These are phyloP conservation scores for Leptinotarsa defecta DNA, from an alignment of 1,140 invertebrate genomes.

Conservation along the genomic window DNA sequence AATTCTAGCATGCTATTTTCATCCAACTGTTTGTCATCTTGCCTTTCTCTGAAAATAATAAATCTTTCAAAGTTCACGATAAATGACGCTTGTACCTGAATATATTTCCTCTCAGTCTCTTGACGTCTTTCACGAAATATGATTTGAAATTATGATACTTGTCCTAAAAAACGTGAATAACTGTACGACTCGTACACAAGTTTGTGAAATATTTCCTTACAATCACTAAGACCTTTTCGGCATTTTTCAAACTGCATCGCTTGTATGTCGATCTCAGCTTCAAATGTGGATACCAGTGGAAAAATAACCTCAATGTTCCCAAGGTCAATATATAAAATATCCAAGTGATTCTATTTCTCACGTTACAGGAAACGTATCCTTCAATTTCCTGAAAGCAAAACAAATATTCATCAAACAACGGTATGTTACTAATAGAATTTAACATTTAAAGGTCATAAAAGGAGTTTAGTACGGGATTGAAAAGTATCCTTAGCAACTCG, in stretches of 20 bases:
- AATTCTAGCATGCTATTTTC: conserved; percentile 22
- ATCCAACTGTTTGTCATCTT: background rate
- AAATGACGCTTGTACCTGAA: background rate
- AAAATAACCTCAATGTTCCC: conserved; percentile 77
- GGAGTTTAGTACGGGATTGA: no score
- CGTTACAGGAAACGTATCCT: conserved; percentile 64
- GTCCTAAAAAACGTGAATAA: conserved; percentile 44
- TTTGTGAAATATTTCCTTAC: conserved; percentile 58
- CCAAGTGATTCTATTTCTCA: conserved; percentile 64
- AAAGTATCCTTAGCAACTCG: no score
- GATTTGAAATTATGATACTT: conserved; percentile 47
- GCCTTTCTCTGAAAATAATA: background rate
- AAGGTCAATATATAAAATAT: conserved; percentile 67
- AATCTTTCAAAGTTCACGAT: background rate
- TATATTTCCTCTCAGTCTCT: conserved; percentile 8
- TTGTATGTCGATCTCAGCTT: conserved; percentile 75
- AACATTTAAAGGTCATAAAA: background rate
- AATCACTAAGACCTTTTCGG: conserved; percentile 77
- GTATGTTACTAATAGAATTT: background rate
- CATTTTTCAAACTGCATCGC: conserved; percentile 70
- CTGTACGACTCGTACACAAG: background rate
- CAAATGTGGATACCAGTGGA: conserved; percentile 86
- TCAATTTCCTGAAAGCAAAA: conserved; percentile 63
- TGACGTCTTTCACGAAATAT: conserved; percentile 46
- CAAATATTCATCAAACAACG: background rate